These are phyloP conservation scores for Homalodisca vitripennis DNA, from an alignment of 1,140 invertebrate species.

Conservation along the genomic window DNA sequence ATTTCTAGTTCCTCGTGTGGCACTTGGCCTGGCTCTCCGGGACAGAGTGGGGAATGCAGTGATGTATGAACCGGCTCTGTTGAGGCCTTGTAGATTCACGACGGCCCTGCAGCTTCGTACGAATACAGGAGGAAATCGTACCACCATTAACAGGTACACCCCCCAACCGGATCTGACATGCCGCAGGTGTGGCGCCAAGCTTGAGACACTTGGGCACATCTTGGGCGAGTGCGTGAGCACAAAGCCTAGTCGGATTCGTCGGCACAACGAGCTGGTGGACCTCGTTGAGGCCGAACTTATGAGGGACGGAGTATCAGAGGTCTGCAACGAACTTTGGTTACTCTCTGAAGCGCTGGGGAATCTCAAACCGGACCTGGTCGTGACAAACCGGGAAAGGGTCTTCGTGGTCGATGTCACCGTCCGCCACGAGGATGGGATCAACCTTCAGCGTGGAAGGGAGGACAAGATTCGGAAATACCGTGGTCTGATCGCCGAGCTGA, in stretches of 20 bases:
- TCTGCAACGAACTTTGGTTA: conserved; percentile 4
- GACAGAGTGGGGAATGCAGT: background rate
- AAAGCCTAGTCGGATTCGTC: conserved; percentile 25
- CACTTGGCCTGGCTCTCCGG: background rate
- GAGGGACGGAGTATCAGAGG: conserved; percentile 2
- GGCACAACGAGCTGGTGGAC: conserved; percentile 36
- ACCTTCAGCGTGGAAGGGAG: conserved; percentile 7
- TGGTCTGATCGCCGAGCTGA: conserved; percentile 26
- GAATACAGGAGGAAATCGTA: background rate
- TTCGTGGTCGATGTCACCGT: conserved; percentile 32
- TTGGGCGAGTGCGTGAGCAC: conserved; percentile 33
- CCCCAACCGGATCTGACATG: background rate
- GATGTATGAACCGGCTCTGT: background rate
- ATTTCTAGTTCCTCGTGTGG: background rate
- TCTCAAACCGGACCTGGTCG: background rate
- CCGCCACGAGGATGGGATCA: conserved; percentile 17
- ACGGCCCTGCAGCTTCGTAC: background rate
- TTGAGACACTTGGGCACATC: conserved; percentile 38
- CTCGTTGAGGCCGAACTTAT: conserved; percentile 8
- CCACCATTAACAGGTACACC: background rate
- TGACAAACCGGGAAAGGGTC: conserved; percentile 28
- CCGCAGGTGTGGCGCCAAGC: background rate
- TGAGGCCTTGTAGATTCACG: background rate
- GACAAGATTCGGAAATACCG: conserved; percentile 25
- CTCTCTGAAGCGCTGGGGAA: background rate